These are phyloP conservation scores for Periplaneta americana DNA, from an alignment of 1,140 invertebrate species.

Conservation along the genomic window DNA sequence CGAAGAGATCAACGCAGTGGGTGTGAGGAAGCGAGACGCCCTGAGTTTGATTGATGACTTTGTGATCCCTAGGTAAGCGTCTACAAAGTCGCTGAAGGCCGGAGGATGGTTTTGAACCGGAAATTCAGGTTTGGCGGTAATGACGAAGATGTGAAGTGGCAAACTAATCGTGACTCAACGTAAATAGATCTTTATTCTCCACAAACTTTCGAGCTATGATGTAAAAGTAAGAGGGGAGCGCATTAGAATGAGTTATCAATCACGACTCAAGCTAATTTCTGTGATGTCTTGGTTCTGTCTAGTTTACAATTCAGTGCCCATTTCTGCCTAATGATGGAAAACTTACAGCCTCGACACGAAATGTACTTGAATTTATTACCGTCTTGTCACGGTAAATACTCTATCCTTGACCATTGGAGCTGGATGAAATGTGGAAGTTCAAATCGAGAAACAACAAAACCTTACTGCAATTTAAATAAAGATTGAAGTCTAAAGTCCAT, in stretches of 20 bases:
- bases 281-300: not conserved
- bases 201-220: not conserved
- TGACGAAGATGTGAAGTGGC: not conserved
- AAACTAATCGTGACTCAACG: not conserved
- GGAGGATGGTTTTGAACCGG: not conserved
- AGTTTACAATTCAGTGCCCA: too few relatives aligned
- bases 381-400: too few relatives aligned
- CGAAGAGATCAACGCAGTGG: too few relatives aligned
- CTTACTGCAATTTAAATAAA: too few relatives aligned
- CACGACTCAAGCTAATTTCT: not conserved
- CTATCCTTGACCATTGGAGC: too few relatives aligned
- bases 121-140: not conserved
- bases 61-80: not conserved
- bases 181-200: too few relatives aligned
- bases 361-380: too few relatives aligned
- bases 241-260: not conserved
- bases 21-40: not conserved
- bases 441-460: too few relatives aligned
- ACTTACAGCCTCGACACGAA: too few relatives aligned
- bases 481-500: too few relatives aligned
- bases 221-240: not conserved
- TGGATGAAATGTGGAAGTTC: too few relatives aligned
- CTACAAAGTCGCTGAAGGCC: not conserved
- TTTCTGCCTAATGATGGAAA: too few relatives aligned
- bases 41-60: not conserved